These are phyloP conservation scores for Maconellicoccus hirsutus DNA, from an alignment of 1,140 invertebrate genomes.

Conservation along the genomic window DNA sequence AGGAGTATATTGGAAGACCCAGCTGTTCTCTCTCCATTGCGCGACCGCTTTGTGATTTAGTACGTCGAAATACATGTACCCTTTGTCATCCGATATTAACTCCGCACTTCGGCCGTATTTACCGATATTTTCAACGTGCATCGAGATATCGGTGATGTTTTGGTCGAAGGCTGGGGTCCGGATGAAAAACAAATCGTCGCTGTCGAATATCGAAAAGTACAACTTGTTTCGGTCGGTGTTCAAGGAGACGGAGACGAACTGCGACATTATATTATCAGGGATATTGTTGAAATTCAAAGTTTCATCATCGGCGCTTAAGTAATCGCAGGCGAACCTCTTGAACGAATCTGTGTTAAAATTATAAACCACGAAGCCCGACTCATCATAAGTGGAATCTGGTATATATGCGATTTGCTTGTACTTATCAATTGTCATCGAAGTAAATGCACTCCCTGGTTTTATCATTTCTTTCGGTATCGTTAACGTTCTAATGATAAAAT, in stretches of 20 bases:
- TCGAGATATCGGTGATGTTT: background rate
- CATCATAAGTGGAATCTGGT: background rate
- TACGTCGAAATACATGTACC: constrained; percentile 3
- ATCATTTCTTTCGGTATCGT: background rate
- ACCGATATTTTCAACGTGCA: background rate
- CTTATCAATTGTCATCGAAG: background rate
- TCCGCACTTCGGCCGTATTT: background rate
- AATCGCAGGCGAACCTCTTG: background rate
- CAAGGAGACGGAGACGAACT: background rate
- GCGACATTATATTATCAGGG: background rate
- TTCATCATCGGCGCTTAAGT: background rate
- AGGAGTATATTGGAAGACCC: constrained; percentile 5
- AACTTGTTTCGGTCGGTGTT: constrained; percentile 5
- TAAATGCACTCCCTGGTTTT: background rate
- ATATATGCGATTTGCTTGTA: background rate
- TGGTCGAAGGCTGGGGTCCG: background rate
- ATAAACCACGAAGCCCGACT: background rate
- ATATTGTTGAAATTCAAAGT: background rate
- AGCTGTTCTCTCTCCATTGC: background rate
- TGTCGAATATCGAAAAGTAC: constrained; percentile 1
- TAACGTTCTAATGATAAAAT: background rate
- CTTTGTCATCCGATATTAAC: background rate
- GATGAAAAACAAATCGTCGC: constrained; percentile 1
- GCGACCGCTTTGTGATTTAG: background rate
- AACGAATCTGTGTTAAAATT: background rate